A percentile compares a stretch with the other conserved stretches of the same genome.
Conservation (phyloP, 2,888 invertebrate species). For the Leucoma salicis region DNA sequence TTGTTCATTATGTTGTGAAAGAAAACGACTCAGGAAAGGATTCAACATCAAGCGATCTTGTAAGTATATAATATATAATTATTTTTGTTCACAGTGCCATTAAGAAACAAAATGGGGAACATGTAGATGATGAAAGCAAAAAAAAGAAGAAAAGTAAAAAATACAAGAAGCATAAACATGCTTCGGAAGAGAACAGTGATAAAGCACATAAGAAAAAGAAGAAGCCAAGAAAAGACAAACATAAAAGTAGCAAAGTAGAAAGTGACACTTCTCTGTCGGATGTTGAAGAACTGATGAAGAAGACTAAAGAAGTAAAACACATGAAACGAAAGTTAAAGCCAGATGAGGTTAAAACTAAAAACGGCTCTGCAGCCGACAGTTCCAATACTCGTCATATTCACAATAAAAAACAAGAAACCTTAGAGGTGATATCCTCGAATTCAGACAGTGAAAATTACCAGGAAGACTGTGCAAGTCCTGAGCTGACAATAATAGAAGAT, state of each 20-base stretch:
- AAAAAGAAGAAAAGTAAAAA: conserved; percentile 82
- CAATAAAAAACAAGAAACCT: conserved; percentile 44
- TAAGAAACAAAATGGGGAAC: conserved; percentile 42
- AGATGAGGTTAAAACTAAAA: conserved; percentile 42
- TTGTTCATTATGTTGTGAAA: conserved; percentile 46
- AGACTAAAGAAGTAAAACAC: conserved; percentile 44
- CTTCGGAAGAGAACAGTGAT: conserved; percentile 75
- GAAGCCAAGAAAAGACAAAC: conserved; percentile 80
- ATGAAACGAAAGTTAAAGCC: conserved; percentile 24
- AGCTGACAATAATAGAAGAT: conserved; percentile 89
- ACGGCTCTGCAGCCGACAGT: conserved; percentile 45
- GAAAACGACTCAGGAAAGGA: conserved; percentile 20
- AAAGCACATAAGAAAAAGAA: conserved; percentile 81
- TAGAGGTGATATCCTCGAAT: conserved; percentile 86
- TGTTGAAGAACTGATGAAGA: conserved; percentile 64
- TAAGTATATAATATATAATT: conserved; percentile 47
- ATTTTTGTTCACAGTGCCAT: conserved; percentile 33
- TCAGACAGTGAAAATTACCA: conserved; percentile 84
- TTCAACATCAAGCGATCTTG: conserved; percentile 17
- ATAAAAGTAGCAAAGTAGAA: conserved; percentile 63
- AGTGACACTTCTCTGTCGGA: conserved; percentile 70
- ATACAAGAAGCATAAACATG: conserved; percentile 87
- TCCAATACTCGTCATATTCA: conserved; percentile 28
- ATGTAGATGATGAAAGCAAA: conserved; percentile 54
- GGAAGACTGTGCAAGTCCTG: conserved; percentile 86